These are phyloP conservation scores for Lycaon pictus DNA, from an alignment of 2,113 vertebrate genomes.

Conservation along the genomic window DNA sequence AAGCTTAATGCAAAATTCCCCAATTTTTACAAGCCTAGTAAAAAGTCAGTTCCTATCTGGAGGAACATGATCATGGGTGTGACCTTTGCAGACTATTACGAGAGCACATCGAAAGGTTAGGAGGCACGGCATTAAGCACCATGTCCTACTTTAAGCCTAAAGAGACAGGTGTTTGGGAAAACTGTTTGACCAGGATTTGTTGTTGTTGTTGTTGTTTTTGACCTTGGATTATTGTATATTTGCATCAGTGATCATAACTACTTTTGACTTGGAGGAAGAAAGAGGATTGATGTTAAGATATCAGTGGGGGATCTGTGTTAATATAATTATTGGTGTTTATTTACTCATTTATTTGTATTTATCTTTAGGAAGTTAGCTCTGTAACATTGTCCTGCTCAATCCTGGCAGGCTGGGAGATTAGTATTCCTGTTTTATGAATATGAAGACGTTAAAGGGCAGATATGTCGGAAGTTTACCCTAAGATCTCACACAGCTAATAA, in stretches of 20 bases:
- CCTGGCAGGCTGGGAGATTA: background rate
- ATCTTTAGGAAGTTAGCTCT: background rate
- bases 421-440: background rate
- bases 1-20: background rate
- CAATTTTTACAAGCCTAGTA: rapidly evolving
- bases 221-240: background rate
- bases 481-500: background rate
- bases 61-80: background rate
- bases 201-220: background rate
- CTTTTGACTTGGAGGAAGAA: background rate
- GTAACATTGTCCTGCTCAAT: background rate
- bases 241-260: background rate
- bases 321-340: background rate
- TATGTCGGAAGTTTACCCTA: background rate
- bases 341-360: background rate
- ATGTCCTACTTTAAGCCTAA: background rate
- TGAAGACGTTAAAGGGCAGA: background rate
- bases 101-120: too few relatives aligned
- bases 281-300: background rate
- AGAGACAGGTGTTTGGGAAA: background rate
- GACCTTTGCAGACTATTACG: background rate
- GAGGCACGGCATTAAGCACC: background rate
- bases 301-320: too few relatives aligned
- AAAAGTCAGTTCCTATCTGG: background rate
- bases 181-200: background rate